These are phyloP conservation scores for Osedax fenrisi DNA, from an alignment of 2,888 invertebrate species.

Conservation along the genomic window DNA sequence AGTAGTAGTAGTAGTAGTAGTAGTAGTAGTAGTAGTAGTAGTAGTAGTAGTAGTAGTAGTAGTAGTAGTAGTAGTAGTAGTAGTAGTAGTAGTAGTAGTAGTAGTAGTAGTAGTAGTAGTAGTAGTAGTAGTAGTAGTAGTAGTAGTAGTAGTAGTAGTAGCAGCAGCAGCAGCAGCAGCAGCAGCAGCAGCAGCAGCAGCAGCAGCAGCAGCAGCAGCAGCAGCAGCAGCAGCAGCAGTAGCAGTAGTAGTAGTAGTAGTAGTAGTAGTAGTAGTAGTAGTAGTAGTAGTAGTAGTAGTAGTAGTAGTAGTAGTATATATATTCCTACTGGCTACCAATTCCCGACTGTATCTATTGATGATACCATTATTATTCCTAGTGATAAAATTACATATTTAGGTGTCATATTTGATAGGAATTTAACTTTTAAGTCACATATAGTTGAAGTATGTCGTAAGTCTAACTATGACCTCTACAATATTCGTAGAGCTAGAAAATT, in stretches of 20 bases:
- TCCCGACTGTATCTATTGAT: too few species aligned
- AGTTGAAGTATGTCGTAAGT: too few species aligned
- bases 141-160: background rate
- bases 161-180: slow-evolving; percentile 6
- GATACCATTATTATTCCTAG: too few species aligned
- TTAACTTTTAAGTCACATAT: too few species aligned
- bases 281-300: slow-evolving; percentile 26
- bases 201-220: slow-evolving; percentile 23
- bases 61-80: slow-evolving; percentile 12
- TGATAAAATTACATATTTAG: too few species aligned
- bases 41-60: background rate
- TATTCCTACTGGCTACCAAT: too few species aligned
- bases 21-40: background rate
- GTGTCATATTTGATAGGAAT: too few species aligned
- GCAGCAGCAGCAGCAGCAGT: slow-evolving; percentile 28
- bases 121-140: slow-evolving; percentile 12
- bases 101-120: slow-evolving; percentile 10
- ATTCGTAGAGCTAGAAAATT: too few species aligned
- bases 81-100: slow-evolving; percentile 9
- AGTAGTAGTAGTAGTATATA: too few species aligned
- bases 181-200: background rate
- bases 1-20: background rate
- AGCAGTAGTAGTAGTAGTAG: slow-evolving; percentile 26
- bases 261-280: slow-evolving; percentile 26
- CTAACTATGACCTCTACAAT: too few species aligned